phyloP scores from a whole-genome alignment of 2,797 vertebrate genomes.

The Pyrocephalus nanus region DNA sequence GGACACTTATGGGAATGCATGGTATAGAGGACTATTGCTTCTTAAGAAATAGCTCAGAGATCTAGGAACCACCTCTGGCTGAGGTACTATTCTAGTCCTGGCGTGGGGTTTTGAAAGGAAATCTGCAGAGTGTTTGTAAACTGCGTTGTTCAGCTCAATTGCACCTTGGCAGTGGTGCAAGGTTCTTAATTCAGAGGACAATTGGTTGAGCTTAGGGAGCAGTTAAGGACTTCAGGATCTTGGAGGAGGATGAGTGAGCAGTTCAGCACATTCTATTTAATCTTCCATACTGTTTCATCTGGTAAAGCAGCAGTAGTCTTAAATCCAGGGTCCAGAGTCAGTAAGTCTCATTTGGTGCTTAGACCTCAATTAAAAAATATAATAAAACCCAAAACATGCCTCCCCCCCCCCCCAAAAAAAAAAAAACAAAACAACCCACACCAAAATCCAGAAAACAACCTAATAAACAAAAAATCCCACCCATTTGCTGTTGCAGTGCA shows the following conservation, averaged over 20 bases:
- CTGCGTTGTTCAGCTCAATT: not conserved
- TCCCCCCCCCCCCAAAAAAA: too few species aligned
- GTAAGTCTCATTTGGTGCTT: not conserved
- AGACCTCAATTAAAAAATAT: not conserved
- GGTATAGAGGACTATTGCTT: not conserved
- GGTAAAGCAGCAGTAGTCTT: not conserved
- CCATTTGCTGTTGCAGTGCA: not conserved
- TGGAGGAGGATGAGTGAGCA: not conserved
- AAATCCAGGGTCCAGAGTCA: not conserved
- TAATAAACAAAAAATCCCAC: not conserved
- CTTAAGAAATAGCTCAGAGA: not conserved
- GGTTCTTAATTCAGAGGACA: not conserved
- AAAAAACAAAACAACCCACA: too few species aligned
- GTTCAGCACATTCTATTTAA: not conserved
- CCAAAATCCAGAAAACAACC: not conserved
- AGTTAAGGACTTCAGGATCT: not conserved
- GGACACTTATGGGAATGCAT: rapidly evolving
- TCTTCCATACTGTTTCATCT: not conserved
- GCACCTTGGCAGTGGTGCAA: not conserved
- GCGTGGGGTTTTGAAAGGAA: not conserved
- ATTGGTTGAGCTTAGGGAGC: not conserved
- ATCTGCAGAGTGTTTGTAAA: rapidly evolving
- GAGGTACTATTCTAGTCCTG: not conserved
- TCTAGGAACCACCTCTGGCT: not conserved
- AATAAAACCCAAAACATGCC: rapidly evolving